phyloP scores from a whole-genome alignment of 2,888 invertebrate species.

The Amiota mariae region DNA sequence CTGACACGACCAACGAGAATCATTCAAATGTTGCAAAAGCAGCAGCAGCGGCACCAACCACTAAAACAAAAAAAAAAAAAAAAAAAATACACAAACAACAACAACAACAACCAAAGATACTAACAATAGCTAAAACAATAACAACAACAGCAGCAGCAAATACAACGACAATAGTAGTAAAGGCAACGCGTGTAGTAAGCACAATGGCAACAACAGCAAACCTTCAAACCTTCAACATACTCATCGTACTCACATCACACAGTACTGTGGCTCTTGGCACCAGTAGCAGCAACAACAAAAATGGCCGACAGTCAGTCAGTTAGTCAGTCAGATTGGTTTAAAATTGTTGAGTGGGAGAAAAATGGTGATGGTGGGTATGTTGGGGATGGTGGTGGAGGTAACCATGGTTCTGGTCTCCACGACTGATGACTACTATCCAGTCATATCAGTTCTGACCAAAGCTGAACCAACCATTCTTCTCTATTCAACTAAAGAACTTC shows the following conservation, averaged over 20 bases:
- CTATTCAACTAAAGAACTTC: neutral
- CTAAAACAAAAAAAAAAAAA: constrained; percentile 4
- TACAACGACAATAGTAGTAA: constrained; percentile 8
- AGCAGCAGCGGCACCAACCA: constrained; percentile 20
- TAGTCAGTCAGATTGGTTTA: neutral
- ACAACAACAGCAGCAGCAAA: neutral
- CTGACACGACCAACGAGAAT: constrained; percentile 70
- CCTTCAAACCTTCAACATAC: neutral
- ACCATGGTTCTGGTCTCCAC: neutral
- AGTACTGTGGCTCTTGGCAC: constrained; percentile 16
- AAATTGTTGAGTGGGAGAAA: neutral
- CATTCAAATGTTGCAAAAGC: constrained; percentile 69
- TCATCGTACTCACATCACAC: neutral
- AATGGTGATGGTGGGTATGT: constrained; percentile 34
- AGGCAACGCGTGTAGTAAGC: neutral
- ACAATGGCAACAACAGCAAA: constrained; percentile 15
- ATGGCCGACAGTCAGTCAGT: constrained; percentile 20
- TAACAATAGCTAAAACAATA: constrained; percentile 9
- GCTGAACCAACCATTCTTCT: neutral
- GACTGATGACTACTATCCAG: neutral
- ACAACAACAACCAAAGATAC: neutral
- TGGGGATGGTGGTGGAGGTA: constrained; percentile 32
- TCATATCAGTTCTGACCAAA: neutral
- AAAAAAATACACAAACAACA: neutral
- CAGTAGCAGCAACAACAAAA: constrained; percentile 16